Percentiles rank a stretch among this genome's conserved stretches.
phyloP scores from a whole-genome alignment of 2,113 vertebrate species.

The Azemiops feae region DNA sequence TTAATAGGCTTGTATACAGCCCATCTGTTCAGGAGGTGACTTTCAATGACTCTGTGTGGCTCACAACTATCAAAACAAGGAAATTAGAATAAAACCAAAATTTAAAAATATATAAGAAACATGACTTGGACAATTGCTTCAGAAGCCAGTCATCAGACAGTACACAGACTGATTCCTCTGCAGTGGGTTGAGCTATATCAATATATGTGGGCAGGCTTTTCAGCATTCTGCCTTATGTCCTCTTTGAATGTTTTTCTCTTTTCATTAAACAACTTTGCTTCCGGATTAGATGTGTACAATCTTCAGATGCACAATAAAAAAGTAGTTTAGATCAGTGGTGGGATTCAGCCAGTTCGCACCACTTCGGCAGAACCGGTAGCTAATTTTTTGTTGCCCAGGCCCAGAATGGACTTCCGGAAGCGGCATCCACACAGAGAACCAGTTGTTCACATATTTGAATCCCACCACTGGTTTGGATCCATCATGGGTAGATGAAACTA shows the following conservation, averaged over 20 bases:
- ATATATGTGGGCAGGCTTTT: neutral
- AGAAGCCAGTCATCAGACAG: neutral
- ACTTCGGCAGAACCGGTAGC: too few species aligned
- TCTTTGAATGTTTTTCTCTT: neutral
- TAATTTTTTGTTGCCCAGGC: too few species aligned
- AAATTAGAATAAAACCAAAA: neutral
- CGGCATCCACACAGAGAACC: too few species aligned
- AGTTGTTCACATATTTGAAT: too few species aligned
- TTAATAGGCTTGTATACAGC: neutral
- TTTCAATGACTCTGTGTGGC: neutral
- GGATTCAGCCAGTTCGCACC: too few species aligned
- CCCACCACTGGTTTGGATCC: neutral
- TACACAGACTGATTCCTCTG: neutral
- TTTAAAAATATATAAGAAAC: neutral
- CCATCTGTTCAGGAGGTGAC: neutral
- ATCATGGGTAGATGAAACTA: neutral
- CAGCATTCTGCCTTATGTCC: neutral
- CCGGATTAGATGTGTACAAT: neutral
- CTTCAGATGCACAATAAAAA: neutral
- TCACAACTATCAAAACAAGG: neutral
- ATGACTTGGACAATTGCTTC: neutral
- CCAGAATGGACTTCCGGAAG: too few species aligned
- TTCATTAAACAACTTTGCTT: neutral
- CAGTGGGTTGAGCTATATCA: neutral
- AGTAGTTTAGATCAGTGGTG: neutral